Base-by-base conservation (phyloP, 2,113 vertebrate genomes). In the Indri indri region DNA sequence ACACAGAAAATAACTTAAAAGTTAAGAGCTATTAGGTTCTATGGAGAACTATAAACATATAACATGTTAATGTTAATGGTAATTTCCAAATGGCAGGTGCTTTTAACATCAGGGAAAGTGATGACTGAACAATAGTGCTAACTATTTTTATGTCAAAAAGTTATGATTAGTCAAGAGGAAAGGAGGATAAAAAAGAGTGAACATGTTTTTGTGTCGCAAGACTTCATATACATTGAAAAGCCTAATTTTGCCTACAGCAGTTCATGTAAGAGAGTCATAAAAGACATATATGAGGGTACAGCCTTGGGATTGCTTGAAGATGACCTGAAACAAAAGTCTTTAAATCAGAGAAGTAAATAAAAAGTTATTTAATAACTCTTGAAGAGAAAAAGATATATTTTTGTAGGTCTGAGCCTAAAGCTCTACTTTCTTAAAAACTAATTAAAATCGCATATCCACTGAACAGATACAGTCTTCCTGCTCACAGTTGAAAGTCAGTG, bases 391-490 rank as follows among this genome's bases (percentile, higher is more conserved):
- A 47, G 0, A 65, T 54, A 8, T 52, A 34, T 22, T 81, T 82
- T 52, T 18, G 2, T 45, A 73, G 8, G 11, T 27, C 3, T 88
- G 30, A 79, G 2, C 3, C 50, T 86, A 9, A 63, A 88, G 4
- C 16, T 96, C 45, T 74, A 22, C 16, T 85, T 79, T 92, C 74
- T 90, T 52, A 82, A 90, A 83, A 95, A 40, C 18, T 66, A 73
- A 73, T 71, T 77, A 74, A 73, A 90, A 84, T 37, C 12, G 1
- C 20, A 16, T 1, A 0, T 79, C 40, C 8, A 66, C 3, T 32
- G 6, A 94, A 25, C 22, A 90, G 42, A 91, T 1, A 0, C 23
- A 82, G 65, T 52, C 20, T 94, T 95, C 25, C 37, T 57, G 14
- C 91, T 96, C 74, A 91, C 1, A 37, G 23, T 50, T 34, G 59